A percentile compares a stretch with the other conserved stretches of the same genome.
These are phyloP conservation scores for Acholoe squamosa DNA, from an alignment of 2,888 invertebrate species.

Conservation along the genomic window DNA sequence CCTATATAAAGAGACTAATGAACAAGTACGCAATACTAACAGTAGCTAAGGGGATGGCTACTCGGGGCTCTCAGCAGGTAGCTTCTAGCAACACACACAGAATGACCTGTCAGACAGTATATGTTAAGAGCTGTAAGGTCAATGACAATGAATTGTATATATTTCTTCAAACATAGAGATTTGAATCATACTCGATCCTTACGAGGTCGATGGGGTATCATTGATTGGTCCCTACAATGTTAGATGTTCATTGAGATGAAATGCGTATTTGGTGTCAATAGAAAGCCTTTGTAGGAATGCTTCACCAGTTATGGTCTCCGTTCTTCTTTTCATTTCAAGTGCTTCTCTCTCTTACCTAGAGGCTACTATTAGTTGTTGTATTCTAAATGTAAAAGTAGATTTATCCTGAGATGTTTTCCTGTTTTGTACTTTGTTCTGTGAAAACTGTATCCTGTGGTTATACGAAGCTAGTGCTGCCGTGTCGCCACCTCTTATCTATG, in stretches of 20 bases:
- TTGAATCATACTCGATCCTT: not conserved
- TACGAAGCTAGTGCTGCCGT: not conserved
- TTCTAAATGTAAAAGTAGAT: slow-evolving; percentile 41
- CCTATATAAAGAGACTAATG: not conserved
- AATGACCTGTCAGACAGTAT: not conserved
- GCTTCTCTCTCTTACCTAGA: not conserved
- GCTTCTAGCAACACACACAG: slow-evolving; percentile 6
- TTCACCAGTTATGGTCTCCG: not conserved
- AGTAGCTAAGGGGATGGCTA: not conserved
- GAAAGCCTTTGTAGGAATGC: not conserved
- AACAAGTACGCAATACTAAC: slow-evolving; percentile 28
- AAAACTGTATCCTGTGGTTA: not conserved
- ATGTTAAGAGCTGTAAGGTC: not conserved
- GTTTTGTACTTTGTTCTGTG: not conserved
- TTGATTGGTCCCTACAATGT: not conserved
- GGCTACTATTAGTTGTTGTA: not conserved
- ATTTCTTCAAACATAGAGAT: not conserved
- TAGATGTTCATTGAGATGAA: slow-evolving; percentile 21
- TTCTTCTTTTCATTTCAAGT: not conserved
- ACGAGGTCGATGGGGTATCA: not conserved
- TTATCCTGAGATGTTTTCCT: slow-evolving; percentile 2
- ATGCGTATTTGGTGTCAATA: not conserved
- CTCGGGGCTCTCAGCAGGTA: not conserved
- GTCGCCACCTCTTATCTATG: not conserved
- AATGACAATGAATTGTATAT: slow-evolving; percentile 38